A percentile compares a stretch with the other conserved stretches of the same genome.
These are phyloP conservation scores for Caranx ignobilis DNA, from an alignment of 2,113 vertebrate genomes.

Conservation along the genomic window DNA sequence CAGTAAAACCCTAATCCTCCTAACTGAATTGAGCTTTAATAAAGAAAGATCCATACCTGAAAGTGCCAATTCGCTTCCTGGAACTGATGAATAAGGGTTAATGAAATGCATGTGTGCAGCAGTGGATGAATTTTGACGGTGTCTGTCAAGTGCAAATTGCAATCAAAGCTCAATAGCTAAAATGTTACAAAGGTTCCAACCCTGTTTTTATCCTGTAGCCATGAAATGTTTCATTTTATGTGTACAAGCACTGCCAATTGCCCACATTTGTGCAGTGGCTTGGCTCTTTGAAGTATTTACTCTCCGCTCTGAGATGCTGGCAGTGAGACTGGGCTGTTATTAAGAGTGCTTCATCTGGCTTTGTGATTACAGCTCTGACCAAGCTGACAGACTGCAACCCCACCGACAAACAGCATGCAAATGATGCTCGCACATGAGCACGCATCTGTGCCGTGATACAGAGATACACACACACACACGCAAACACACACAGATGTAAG, in stretches of 20 bases:
- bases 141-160: conserved; percentile 31
- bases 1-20: conserved; percentile 41
- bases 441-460: conserved; percentile 64
- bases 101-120: conserved; percentile 52
- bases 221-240: conserved; percentile 43
- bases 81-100: conserved; percentile 48
- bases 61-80: conserved; percentile 45
- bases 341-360: conserved; percentile 70
- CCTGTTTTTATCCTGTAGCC: conserved; percentile 41
- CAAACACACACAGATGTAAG: background rate
- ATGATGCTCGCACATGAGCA: conserved; percentile 54
- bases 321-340: conserved; percentile 59
- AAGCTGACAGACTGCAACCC: conserved; percentile 66
- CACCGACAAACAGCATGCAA: conserved; percentile 67
- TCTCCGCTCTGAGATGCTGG: conserved; percentile 32
- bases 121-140: conserved; percentile 33
- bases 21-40: conserved; percentile 44
- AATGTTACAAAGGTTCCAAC: conserved; percentile 4
- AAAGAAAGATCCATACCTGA: conserved; percentile 28
- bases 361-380: conserved; percentile 76
- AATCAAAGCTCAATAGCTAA: conserved; percentile 18
- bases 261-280: conserved; percentile 49
- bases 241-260: conserved; percentile 35
- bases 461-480: conserved; percentile 8
- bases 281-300: conserved; percentile 48